These are phyloP conservation scores for Neodiprion pinetum DNA, from an alignment of 1,140 invertebrate species.

Conservation along the genomic window DNA sequence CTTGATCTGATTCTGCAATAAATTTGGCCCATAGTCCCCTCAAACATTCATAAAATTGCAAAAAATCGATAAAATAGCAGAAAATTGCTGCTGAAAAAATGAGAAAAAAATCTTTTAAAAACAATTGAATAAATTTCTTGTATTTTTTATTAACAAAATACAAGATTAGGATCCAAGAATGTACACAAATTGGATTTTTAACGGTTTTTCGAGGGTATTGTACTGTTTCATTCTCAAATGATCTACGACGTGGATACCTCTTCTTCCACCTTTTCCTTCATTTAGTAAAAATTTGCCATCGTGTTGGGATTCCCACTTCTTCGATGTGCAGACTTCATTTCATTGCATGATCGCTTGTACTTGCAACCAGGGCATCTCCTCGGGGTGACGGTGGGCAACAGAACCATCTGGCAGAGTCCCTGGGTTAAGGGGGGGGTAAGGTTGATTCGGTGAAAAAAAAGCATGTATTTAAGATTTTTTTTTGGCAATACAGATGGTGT, in stretches of 20 bases:
- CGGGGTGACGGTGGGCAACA: constrained; percentile 31
- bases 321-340: too few species aligned
- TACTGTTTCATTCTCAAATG: constrained; percentile 4
- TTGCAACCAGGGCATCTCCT: too few species aligned
- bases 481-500: too few species aligned
- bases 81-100: too few species aligned
- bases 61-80: too few species aligned
- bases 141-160: constrained; percentile 8
- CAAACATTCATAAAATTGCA: not conserved
- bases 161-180: not conserved
- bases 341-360: too few species aligned
- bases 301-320: too few species aligned
- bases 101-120: constrained; percentile 13
- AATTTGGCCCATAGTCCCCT: constrained; percentile 17
- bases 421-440: too few species aligned
- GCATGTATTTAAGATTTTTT: too few species aligned
- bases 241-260: constrained; percentile 8
- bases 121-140: constrained; percentile 7
- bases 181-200: constrained; percentile 5
- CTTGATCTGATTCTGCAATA: constrained; percentile 14
- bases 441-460: too few species aligned
- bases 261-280: not conserved
- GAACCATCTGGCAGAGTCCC: constrained; percentile 17
- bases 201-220: constrained; percentile 16
- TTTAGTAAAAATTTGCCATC: too few species aligned